Conservation (phyloP, 2,113 vertebrate species). For the Eulacestoma nigropectus region DNA sequence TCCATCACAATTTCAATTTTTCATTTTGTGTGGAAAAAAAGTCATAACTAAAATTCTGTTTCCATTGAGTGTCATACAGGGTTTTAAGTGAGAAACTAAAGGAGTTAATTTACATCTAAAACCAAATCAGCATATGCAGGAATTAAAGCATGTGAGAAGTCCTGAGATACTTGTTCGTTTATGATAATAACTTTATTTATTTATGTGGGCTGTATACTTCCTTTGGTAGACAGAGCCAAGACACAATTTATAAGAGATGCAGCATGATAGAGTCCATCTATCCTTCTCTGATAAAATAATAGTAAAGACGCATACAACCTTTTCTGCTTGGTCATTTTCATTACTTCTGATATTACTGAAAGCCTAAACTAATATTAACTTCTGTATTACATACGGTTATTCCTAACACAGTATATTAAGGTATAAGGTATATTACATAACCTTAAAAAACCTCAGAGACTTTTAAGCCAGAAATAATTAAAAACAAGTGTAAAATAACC, state of each 20-base stretch:
- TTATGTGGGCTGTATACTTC: neutral
- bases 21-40: neutral
- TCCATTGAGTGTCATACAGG: neutral
- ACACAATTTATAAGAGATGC: neutral
- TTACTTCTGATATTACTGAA: neutral
- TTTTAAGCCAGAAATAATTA: neutral
- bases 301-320: neutral
- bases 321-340: neutral
- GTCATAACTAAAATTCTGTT: neutral
- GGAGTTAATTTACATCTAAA: neutral
- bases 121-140: neutral
- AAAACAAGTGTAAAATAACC: neutral
- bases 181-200: conserved; percentile 16
- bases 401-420: neutral
- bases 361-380: neutral
- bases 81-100: neutral
- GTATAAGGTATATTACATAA: neutral
- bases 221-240: neutral
- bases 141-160: neutral
- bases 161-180: neutral
- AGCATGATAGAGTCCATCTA: neutral
- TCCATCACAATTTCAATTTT: neutral
- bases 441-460: neutral
- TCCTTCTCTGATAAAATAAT: neutral
- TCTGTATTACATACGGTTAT: neutral